Conservation (phyloP, 2,797 vertebrate genomes). For the Notolabrus celidotus region DNA sequence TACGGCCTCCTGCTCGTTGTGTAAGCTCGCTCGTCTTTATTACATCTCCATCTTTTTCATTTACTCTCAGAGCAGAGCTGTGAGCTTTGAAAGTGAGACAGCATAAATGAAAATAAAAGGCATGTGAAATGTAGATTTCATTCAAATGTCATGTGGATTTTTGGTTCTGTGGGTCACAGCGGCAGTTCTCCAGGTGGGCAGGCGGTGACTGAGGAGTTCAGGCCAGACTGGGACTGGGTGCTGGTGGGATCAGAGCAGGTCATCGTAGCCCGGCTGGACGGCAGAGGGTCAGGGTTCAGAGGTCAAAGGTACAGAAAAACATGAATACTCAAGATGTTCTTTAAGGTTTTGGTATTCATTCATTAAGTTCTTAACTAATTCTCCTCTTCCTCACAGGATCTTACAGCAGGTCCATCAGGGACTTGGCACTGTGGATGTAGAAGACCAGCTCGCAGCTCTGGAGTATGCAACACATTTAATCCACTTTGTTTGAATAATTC, state of each 20-base stretch:
- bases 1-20: conserved; percentile 85
- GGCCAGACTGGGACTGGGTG: conserved; percentile 92
- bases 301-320: conserved; percentile 85
- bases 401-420: conserved; percentile 89
- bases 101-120: background rate
- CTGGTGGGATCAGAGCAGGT: conserved; percentile 91
- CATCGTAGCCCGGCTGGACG: conserved; percentile 92
- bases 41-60: conserved; percentile 44
- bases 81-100: conserved; percentile 13
- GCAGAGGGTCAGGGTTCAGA: conserved; percentile 93
- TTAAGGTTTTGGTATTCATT: too few relatives aligned
- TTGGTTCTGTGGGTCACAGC: conserved; percentile 71
- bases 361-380: background rate
- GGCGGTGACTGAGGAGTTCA: conserved; percentile 91
- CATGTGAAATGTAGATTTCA: too few relatives aligned
- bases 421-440: conserved; percentile 90
- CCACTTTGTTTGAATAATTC: background rate
- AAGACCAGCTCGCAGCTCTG: conserved; percentile 93
- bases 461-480: conserved; percentile 84
- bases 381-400: conserved; percentile 72
- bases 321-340: background rate
- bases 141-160: too few relatives aligned
- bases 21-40: conserved; percentile 69
- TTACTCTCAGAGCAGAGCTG: background rate
- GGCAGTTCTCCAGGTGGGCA: conserved; percentile 89